Percentiles rank a stretch among this genome's conserved stretches.
phyloP scores from a whole-genome alignment of 2,888 invertebrate genomes.

The Lacanobia oleracea region DNA sequence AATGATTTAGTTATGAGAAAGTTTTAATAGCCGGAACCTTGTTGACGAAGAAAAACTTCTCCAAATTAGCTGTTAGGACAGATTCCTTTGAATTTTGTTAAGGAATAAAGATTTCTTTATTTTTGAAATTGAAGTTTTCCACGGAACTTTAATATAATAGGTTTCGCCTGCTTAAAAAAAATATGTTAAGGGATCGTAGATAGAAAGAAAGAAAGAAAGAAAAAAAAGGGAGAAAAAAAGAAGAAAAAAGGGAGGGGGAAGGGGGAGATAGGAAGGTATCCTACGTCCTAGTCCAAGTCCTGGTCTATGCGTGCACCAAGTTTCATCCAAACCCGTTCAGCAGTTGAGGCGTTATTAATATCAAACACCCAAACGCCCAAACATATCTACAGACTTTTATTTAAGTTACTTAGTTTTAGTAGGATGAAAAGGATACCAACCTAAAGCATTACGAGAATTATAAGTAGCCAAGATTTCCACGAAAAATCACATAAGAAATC shows the following conservation, averaged over 20 bases:
- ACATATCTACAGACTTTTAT: background rate
- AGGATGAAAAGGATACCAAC: constrained; percentile 20
- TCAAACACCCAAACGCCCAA: background rate
- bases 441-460: constrained; percentile 6
- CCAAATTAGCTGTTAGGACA: background rate
- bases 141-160: constrained; percentile 10
- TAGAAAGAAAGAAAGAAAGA: too few species aligned
- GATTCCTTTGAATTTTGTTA: constrained; percentile 9
- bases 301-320: too few species aligned
- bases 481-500: constrained; percentile 20
- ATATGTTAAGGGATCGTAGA: background rate
- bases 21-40: background rate
- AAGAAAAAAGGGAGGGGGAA: too few species aligned
- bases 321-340: background rate
- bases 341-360: background rate
- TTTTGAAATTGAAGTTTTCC: constrained; percentile 2
- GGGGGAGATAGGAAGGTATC: background rate
- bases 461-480: constrained; percentile 20
- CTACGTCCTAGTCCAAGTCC: background rate
- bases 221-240: too few species aligned
- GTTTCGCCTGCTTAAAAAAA: background rate
- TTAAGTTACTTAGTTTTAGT: too few species aligned
- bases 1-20: constrained; percentile 16
- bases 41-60: background rate
- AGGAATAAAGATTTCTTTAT: constrained; percentile 26